Evolutionary conservation across 2,797 vertebrate species (phyloP).

Genomic region (Poecilia gillii): DNA sequence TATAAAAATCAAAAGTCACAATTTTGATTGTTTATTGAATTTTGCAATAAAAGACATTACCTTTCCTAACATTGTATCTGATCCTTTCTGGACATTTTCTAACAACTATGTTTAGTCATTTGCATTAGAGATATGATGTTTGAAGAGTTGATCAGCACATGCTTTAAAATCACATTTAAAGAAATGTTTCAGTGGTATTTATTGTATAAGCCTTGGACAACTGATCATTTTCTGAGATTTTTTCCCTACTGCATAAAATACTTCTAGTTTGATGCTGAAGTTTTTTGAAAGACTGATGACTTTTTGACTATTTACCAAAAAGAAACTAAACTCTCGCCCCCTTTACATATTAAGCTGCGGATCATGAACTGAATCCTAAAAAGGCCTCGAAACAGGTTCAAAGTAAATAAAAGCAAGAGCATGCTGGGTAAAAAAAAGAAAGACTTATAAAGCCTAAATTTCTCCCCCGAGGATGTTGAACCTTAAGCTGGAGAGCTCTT

Average conservation of each 20-base stretch:
- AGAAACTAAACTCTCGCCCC: background rate
- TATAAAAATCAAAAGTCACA: background rate
- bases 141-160: background rate
- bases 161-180: too few relatives aligned
- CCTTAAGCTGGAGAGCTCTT: background rate
- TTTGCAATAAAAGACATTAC: background rate
- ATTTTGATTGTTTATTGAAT: background rate
- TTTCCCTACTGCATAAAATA: too few relatives aligned
- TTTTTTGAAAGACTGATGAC: background rate
- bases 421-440: background rate
- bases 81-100: background rate
- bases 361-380: background rate
- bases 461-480: background rate
- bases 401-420: background rate
- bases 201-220: background rate
- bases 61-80: background rate
- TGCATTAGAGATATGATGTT: background rate
- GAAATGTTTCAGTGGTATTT: too few relatives aligned
- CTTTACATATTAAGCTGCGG: background rate
- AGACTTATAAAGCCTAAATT: background rate
- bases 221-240: background rate
- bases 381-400: background rate
- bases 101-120: background rate
- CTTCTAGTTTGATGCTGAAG: background rate
- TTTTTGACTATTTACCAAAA: background rate